Evolutionary conservation across 2,888 invertebrate genomes (phyloP).

Genomic region (Thymelicus acteon): DNA sequence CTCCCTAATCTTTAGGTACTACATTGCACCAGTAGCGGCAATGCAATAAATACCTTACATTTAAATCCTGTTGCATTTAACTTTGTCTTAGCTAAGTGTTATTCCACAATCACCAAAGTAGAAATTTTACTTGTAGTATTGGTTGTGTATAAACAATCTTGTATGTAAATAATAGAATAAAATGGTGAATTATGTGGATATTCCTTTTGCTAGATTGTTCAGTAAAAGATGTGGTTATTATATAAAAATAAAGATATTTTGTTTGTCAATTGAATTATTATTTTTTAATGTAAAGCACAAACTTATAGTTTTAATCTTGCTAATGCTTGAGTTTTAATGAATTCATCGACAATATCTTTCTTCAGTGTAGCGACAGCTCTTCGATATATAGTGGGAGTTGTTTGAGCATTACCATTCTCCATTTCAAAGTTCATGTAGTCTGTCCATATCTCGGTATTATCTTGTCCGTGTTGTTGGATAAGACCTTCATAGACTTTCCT

Average conservation of each 20-base stretch:
- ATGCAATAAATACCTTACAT: slow-evolving; percentile 61
- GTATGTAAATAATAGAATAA: slow-evolving; percentile 80
- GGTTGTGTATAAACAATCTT: slow-evolving; percentile 62
- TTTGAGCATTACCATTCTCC: slow-evolving; percentile 84
- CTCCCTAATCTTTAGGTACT: slow-evolving; percentile 91
- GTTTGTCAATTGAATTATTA: slow-evolving; percentile 58
- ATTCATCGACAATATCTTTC: slow-evolving; percentile 78
- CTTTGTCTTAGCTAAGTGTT: slow-evolving; percentile 79
- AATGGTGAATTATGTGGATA: slow-evolving; percentile 76
- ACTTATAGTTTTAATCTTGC: slow-evolving; percentile 64
- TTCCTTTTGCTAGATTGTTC: slow-evolving; percentile 78
- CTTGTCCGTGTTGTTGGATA: slow-evolving; percentile 87
- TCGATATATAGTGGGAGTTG: slow-evolving; percentile 83
- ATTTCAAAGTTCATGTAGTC: slow-evolving; percentile 89
- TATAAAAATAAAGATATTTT: slow-evolving; percentile 78
- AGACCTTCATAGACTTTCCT: slow-evolving; percentile 87
- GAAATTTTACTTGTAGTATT: slow-evolving; percentile 61
- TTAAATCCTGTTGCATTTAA: slow-evolving; percentile 72
- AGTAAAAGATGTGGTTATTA: slow-evolving; percentile 67
- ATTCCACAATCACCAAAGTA: slow-evolving; percentile 80
- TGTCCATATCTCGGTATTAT: slow-evolving; percentile 88
- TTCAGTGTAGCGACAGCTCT: slow-evolving; percentile 86
- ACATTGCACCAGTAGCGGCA: slow-evolving; percentile 78
- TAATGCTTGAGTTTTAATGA: slow-evolving; percentile 82
- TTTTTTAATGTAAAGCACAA: slow-evolving; percentile 38